Evolutionary conservation across 2,888 invertebrate species (phyloP).

Genomic region (Slavum lentiscoides): DNA sequence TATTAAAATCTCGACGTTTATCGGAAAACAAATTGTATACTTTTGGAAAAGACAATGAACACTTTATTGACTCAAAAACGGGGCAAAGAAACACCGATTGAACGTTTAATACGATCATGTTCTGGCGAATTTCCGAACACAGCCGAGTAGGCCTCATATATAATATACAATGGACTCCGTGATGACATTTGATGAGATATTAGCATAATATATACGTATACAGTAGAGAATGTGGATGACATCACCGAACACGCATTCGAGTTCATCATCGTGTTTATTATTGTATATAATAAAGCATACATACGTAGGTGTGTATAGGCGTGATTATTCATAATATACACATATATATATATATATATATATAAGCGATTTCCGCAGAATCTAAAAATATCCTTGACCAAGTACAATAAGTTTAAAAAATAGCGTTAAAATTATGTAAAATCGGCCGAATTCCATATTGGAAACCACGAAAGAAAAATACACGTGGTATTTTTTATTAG

Average conservation of each 20-base stretch:
- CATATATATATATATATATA: not conserved
- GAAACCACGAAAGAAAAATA: no score
- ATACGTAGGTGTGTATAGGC: not conserved
- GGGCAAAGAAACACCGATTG: conserved; percentile 16
- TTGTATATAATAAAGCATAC: not conserved
- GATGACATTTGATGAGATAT: conserved; percentile 26
- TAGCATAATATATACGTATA: conserved; percentile 24
- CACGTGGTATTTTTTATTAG: no score
- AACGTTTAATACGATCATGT: not conserved
- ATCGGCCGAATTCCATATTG: no score
- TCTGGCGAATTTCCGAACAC: not conserved
- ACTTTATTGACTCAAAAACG: not conserved
- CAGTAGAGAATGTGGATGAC: conserved; percentile 9
- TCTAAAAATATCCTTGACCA: not conserved
- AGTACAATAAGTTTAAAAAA: not conserved
- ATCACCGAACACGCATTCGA: conserved; percentile 23
- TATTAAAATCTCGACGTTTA: not conserved
- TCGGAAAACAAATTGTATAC: not conserved
- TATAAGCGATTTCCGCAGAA: not conserved
- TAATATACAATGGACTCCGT: conserved; percentile 13
- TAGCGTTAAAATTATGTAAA: no score
- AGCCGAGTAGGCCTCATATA: not conserved
- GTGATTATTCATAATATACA: conserved; percentile 5
- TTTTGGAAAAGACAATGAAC: not conserved
- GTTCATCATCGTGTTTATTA: not conserved